These are phyloP conservation scores for Hypomesus transpacificus DNA, from an alignment of 2,113 vertebrate genomes.

Conservation along the genomic window DNA sequence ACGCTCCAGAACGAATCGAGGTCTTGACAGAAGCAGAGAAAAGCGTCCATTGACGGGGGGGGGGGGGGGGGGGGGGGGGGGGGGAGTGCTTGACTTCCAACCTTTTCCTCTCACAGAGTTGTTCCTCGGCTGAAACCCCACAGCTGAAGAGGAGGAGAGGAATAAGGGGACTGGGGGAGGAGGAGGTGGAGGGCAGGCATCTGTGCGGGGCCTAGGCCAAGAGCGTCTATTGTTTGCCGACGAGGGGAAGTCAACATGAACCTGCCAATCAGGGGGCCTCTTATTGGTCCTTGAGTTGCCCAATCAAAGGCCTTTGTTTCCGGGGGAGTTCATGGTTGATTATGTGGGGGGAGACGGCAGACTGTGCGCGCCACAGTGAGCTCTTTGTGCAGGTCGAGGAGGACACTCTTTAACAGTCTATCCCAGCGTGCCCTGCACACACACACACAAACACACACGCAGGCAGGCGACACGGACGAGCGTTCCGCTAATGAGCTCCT, in stretches of 20 bases:
- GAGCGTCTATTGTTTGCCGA: conserved; percentile 40
- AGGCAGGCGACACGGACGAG: conserved; percentile 5
- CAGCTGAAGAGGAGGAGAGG: too few species aligned
- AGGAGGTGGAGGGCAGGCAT: conserved; percentile 44
- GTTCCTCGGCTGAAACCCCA: too few species aligned
- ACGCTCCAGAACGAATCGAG: too few species aligned
- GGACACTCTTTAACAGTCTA: conserved; percentile 60
- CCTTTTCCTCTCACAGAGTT: too few species aligned
- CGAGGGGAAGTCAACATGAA: conserved; percentile 40
- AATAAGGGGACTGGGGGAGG: background rate
- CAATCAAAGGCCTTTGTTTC: conserved; percentile 61
- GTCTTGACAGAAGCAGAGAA: too few species aligned
- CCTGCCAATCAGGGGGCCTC: conserved; percentile 52
- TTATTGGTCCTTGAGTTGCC: conserved; percentile 32
- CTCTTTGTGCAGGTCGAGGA: conserved; percentile 55
- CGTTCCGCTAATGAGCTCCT: background rate
- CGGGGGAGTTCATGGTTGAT: conserved; percentile 60
- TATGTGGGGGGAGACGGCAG: conserved; percentile 56
- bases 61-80: too few species aligned
- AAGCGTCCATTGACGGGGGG: too few species aligned
- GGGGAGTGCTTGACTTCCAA: too few species aligned
- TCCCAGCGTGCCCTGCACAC: conserved; percentile 45
- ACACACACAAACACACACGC: conserved; percentile 14
- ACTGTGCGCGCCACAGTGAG: conserved; percentile 57
- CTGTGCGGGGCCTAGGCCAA: conserved; percentile 37